Evolutionary conservation across 2,797 vertebrate species (phyloP), one percentile per base, ranked within the genome.

Genomic region (Coranthus polyacanthus): DNA sequence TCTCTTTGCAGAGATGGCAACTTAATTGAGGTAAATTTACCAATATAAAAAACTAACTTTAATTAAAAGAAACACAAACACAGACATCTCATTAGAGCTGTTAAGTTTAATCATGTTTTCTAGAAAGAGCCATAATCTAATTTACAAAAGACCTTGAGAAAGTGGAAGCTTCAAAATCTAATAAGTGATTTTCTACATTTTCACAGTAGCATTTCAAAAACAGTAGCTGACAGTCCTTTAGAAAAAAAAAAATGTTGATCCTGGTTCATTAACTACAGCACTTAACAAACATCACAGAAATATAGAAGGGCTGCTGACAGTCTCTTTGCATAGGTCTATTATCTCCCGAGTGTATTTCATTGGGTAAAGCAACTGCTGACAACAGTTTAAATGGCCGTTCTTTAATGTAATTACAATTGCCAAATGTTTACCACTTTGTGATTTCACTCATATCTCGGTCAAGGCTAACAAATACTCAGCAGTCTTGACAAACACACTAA

Each of bases 121-220:
- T 72, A 77, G 9, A 78, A 87, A 79, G 61, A 81, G 22, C 4
- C 34, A 60, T 11, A 52, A 51, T 61, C 32, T 56, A 26, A 67
- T 56, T 59, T 80, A 79, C 44, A 79, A 87, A 87, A 85, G 3
- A 55, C 41, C 54, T 58, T 6, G 16, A 20, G 82, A 84, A 75
- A 75, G 36, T 56, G 45, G 34, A 80, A 55, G 58, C 53, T 63
- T 71, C 52, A 66, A 79, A 88, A 72, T 11, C n/a, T 65, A 55
- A 59, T 36, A 62, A 74, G 57, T 60, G n/a, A 22, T 11, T 15
- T 52, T 20, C 42, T 63, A 78, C 29, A 70, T 69, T 60, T 75
- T 85, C 77, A 87, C 83, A 88, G 76, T 67, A 51, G 36, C 56
- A 56, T 49, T 75, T 72, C 61, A 44, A 81, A 85, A 77, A 83